Conservation (phyloP, 1,140 invertebrate species). For the Sinonovacula constricta region DNA sequence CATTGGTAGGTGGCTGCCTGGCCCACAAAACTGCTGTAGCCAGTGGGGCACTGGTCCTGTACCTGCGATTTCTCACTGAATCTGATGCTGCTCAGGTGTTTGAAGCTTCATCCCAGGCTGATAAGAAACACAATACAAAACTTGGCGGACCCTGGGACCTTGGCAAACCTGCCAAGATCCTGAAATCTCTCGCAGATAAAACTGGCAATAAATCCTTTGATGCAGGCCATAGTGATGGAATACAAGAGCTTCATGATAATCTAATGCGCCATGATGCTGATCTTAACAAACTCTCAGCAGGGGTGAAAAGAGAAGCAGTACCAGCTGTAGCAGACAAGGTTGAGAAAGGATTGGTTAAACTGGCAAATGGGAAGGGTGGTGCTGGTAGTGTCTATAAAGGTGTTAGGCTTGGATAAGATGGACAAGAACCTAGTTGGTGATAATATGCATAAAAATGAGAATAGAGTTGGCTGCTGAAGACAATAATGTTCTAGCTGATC, state of each 20-base stretch:
- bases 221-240: background rate
- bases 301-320: slow-evolving; percentile 43
- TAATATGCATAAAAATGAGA: no score
- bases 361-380: background rate
- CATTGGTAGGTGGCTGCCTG: slow-evolving; percentile 74
- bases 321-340: slow-evolving; percentile 40
- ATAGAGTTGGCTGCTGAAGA: no score
- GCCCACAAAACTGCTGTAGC: slow-evolving; percentile 75
- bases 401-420: no score
- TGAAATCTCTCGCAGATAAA: background rate
- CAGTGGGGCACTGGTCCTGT: slow-evolving; percentile 70
- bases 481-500: no score
- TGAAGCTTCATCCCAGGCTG: slow-evolving; percentile 46
- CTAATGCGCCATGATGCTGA: slow-evolving; percentile 4
- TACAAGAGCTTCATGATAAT: slow-evolving; percentile 8
- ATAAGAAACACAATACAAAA: slow-evolving; percentile 20
- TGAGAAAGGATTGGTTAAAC: slow-evolving; percentile 30
- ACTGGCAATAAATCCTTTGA: background rate
- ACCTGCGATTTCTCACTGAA: slow-evolving; percentile 70
- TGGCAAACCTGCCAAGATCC: background rate
- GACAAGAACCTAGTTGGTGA: no score
- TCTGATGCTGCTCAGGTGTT: slow-evolving; percentile 55
- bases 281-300: slow-evolving; percentile 25
- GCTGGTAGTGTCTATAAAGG: slow-evolving; percentile 36
- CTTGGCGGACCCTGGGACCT: background rate